Evolutionary conservation across 2,888 invertebrate genomes (phyloP).

Genomic region (Serrognathus titanus): DNA sequence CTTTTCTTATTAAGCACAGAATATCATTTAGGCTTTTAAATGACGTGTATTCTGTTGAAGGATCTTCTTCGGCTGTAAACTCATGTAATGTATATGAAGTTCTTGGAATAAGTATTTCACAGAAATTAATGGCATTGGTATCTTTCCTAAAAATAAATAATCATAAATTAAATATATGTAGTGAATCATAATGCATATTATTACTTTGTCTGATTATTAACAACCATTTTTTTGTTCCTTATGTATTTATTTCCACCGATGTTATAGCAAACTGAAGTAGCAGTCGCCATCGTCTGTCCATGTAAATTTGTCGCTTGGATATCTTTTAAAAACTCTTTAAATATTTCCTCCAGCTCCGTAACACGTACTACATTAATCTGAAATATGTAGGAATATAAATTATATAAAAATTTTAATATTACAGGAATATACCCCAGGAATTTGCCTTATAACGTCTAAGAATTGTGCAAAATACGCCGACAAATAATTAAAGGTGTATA

Average conservation of each 20-base stretch:
- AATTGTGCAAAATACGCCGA: slow-evolving; percentile 21
- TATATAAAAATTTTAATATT: neutral
- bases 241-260: slow-evolving; percentile 24
- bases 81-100: slow-evolving; percentile 15
- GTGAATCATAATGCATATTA: neutral
- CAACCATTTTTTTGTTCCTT: slow-evolving; percentile 23
- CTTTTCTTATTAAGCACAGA: neutral
- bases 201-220: slow-evolving; percentile 9
- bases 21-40: slow-evolving; percentile 18
- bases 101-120: slow-evolving; percentile 21
- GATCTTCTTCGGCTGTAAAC: slow-evolving; percentile 18
- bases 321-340: slow-evolving; percentile 22
- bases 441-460: slow-evolving; percentile 3
- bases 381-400: neutral
- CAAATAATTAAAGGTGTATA: slow-evolving; percentile 21
- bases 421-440: slow-evolving; percentile 10
- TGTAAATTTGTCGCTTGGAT: slow-evolving; percentile 17
- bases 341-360: slow-evolving; percentile 12
- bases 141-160: slow-evolving; percentile 14
- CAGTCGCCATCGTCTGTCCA: slow-evolving; percentile 19
- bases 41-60: neutral
- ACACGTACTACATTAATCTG: slow-evolving; percentile 12
- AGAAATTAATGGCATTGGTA: slow-evolving; percentile 17
- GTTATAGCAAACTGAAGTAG: slow-evolving; percentile 19
- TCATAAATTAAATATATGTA: neutral